These are phyloP conservation scores for Sphenodon punctatus DNA, from an alignment of 2,797 vertebrate species.

Conservation along the genomic window DNA sequence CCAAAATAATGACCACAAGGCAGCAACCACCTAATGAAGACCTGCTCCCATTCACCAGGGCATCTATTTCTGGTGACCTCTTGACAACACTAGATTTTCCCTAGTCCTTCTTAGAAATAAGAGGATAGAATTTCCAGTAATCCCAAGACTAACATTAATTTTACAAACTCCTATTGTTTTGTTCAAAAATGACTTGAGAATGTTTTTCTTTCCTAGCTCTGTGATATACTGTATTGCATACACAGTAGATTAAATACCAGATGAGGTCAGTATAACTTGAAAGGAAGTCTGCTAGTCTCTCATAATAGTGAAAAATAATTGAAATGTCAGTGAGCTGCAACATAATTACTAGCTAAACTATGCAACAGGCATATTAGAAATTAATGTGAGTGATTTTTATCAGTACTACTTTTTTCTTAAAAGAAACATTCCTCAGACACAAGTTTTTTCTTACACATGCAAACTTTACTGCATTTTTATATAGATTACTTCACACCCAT, in stretches of 20 bases:
- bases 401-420: slow-evolving; percentile 1
- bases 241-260: not conserved
- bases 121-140: slow-evolving; percentile 44
- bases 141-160: not conserved
- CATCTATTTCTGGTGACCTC: slow-evolving; percentile 38
- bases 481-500: not conserved
- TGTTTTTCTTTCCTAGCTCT: not conserved
- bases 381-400: not conserved
- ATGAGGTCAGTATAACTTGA: not conserved
- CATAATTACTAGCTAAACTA: not conserved
- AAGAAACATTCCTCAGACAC: too few relatives aligned
- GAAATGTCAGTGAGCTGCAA: not conserved
- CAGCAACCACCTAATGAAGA: slow-evolving; percentile 41
- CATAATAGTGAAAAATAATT: slow-evolving; percentile 7
- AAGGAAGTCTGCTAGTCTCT: slow-evolving; percentile 2
- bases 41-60: slow-evolving; percentile 29
- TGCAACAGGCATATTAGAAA: not conserved
- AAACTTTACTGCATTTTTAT: not conserved
- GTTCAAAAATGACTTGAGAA: not conserved
- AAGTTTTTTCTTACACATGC: too few relatives aligned
- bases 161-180: slow-evolving; percentile 18
- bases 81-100: slow-evolving; percentile 10
- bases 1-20: slow-evolving; percentile 39
- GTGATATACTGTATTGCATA: not conserved
- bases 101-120: slow-evolving; percentile 16